Conservation (phyloP, 2,113 vertebrate species). For the Rhinoptilus africanus region DNA sequence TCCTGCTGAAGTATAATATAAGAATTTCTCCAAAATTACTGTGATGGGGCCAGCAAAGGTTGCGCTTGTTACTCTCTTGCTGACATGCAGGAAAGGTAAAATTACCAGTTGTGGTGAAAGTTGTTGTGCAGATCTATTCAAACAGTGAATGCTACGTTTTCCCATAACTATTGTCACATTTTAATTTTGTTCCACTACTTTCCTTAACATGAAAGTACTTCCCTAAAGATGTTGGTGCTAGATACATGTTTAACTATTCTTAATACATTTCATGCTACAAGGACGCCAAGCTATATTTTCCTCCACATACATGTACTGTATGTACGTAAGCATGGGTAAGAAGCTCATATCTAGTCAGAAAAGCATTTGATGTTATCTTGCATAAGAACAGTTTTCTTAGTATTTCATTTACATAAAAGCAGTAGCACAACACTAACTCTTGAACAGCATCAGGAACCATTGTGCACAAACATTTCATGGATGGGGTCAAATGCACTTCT, state of each 20-base stretch:
- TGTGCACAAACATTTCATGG: background rate
- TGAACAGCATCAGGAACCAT: background rate
- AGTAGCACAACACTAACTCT: background rate
- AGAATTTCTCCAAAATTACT: background rate
- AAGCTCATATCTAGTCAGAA: fast-evolving
- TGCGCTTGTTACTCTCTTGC: background rate
- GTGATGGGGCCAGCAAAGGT: background rate
- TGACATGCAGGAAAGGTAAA: background rate
- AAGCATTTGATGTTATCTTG: background rate
- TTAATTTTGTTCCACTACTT: background rate
- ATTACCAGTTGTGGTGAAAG: background rate
- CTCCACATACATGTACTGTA: too few species aligned
- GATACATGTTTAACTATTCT: background rate
- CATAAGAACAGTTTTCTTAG: background rate
- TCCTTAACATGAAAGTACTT: background rate
- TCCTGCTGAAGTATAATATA: background rate
- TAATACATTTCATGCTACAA: background rate
- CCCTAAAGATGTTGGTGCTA: background rate
- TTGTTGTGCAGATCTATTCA: background rate
- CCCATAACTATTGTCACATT: background rate
- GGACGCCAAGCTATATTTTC: background rate
- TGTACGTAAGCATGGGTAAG: too few species aligned
- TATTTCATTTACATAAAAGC: background rate
- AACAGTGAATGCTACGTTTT: background rate
- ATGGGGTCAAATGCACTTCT: background rate